Conservation (phyloP, 2,113 vertebrate species). For the Tenrec ecaudatus region DNA sequence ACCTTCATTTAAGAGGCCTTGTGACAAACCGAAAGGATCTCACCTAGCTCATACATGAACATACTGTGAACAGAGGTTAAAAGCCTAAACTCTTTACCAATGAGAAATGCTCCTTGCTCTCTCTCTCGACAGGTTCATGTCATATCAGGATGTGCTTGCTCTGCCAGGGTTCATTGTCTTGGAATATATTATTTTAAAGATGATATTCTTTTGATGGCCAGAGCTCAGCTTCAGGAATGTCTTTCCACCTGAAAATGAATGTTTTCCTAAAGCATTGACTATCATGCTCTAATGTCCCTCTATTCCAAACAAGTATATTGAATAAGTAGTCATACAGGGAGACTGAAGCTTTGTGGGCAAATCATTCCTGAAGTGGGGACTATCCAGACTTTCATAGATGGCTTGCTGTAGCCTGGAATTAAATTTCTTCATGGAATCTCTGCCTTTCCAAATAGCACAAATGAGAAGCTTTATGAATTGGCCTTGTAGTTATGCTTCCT, state of each 20-base stretch:
- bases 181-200: background rate
- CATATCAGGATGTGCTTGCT: background rate
- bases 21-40: background rate
- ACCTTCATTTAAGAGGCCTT: background rate
- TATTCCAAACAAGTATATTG: conserved; percentile 4
- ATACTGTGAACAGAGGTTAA: background rate
- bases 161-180: conserved; percentile 20
- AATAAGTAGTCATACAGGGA: background rate
- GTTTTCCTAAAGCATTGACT: background rate
- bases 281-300: background rate
- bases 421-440: conserved; percentile 33
- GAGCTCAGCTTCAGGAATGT: conserved; percentile 46
- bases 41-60: background rate
- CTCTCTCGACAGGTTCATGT: background rate
- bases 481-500: conserved; percentile 69
- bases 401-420: conserved; percentile 16
- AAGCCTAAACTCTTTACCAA: background rate
- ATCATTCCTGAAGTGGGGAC: background rate
- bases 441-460: conserved; percentile 60
- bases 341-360: background rate
- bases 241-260: background rate
- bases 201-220: background rate
- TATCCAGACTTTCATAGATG: conserved; percentile 6
- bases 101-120: background rate
- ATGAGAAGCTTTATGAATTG: conserved; percentile 69